phyloP scores from a whole-genome alignment of 2,888 invertebrate genomes.

The Megalurothrips usitatus region DNA sequence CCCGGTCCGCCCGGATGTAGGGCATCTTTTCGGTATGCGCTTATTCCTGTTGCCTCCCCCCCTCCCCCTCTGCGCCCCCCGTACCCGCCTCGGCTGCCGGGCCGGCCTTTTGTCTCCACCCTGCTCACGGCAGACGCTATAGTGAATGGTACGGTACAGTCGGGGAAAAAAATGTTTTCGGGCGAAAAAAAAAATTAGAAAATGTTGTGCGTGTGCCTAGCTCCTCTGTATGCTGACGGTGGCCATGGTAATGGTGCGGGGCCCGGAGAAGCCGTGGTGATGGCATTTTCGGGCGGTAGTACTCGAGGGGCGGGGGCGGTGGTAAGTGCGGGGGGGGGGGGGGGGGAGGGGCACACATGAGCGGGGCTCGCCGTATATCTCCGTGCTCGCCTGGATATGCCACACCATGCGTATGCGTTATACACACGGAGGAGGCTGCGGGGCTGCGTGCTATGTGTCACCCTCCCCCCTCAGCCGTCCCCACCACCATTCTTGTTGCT shows the following conservation, averaged over 20 bases:
- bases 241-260: too few relatives aligned
- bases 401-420: slow-evolving; percentile 20
- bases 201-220: not conserved
- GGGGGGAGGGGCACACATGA: not conserved
- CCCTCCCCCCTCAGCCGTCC: not conserved
- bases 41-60: not conserved
- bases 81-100: too few relatives aligned
- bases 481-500: not conserved
- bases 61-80: not conserved
- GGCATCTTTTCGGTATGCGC: slow-evolving; percentile 1
- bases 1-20: not conserved
- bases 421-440: not conserved
- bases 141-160: not conserved
- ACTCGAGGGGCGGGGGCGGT: not conserved
- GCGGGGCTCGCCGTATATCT: slow-evolving; percentile 3
- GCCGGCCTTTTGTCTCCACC: not conserved
- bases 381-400: slow-evolving; percentile 21
- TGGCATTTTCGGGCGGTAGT: not conserved
- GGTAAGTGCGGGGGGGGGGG: not conserved
- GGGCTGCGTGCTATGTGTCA: slow-evolving; percentile 1
- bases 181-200: not conserved
- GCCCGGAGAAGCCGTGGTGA: not conserved
- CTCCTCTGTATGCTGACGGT: not conserved
- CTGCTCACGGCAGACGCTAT: too few relatives aligned
- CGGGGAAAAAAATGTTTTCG: not conserved